phyloP scores from a whole-genome alignment of 2,797 vertebrate genomes.

The Sus cebifrons region DNA sequence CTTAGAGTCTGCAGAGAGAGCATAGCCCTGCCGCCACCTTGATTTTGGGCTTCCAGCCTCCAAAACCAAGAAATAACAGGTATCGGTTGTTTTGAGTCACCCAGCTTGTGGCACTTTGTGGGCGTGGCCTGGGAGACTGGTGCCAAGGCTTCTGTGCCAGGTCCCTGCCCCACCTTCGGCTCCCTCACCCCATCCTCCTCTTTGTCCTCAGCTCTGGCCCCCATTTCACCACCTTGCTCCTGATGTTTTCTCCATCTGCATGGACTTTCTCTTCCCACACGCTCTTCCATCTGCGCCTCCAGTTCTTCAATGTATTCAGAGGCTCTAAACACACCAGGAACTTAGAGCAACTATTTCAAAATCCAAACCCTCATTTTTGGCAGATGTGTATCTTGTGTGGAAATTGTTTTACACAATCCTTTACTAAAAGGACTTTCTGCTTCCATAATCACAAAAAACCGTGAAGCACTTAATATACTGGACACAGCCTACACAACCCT shows the following conservation, averaged over 20 bases:
- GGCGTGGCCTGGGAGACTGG: accelerated
- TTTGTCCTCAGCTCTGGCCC: too few relatives aligned
- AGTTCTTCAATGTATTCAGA: neutral
- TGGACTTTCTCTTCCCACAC: neutral
- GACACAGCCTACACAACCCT: neutral
- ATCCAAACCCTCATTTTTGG: neutral
- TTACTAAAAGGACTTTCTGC: neutral
- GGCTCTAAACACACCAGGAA: neutral
- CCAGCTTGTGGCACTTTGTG: neutral
- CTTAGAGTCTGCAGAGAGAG: too few relatives aligned
- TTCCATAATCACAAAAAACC: accelerated
- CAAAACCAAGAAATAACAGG: neutral
- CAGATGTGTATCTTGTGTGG: neutral
- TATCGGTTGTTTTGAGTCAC: too few relatives aligned
- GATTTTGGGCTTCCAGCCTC: neutral
- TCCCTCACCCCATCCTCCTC: accelerated
- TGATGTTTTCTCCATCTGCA: accelerated
- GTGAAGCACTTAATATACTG: accelerated
- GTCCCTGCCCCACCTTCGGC: accelerated
- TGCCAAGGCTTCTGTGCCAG: accelerated
- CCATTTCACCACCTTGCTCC: neutral
- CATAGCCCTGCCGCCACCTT: accelerated
- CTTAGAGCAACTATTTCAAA: neutral
- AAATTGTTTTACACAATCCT: neutral
- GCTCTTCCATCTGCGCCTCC: neutral